Conservation (phyloP, 2,888 invertebrate species). For the Drosophila kanekoi region DNA sequence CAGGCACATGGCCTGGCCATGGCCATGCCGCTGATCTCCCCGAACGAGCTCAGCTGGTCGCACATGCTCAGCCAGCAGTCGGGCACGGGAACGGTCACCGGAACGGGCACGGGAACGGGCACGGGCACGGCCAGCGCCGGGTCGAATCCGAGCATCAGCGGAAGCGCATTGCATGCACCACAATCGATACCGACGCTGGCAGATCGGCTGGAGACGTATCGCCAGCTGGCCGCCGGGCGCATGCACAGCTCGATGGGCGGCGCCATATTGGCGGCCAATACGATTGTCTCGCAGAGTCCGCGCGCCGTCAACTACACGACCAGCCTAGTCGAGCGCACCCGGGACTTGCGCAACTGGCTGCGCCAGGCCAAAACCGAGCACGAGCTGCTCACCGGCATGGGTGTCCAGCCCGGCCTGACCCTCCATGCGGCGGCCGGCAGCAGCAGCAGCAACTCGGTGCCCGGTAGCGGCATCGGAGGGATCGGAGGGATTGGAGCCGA, state of each 20-base stretch:
- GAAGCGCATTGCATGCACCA: slow-evolving; percentile 72
- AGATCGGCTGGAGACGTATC: slow-evolving; percentile 87
- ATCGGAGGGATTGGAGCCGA: slow-evolving; percentile 25
- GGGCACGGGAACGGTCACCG: slow-evolving; percentile 1
- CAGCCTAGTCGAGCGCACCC: slow-evolving; percentile 88
- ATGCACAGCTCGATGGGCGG: slow-evolving; percentile 85
- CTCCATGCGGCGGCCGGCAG: slow-evolving; percentile 16
- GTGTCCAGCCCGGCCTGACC: slow-evolving; percentile 50
- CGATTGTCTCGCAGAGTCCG: slow-evolving; percentile 84
- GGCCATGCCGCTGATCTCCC: slow-evolving; percentile 72
- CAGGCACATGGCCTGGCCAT: slow-evolving; percentile 22
- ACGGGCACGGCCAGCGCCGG: slow-evolving; percentile 29
- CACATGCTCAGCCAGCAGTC: slow-evolving; percentile 74
- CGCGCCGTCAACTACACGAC: slow-evolving; percentile 87
- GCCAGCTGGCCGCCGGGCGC: slow-evolving; percentile 86
- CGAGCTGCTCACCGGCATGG: slow-evolving; percentile 78
- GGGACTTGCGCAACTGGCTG: slow-evolving; percentile 89
- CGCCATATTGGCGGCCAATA: slow-evolving; percentile 85
- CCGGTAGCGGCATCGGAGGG: slow-evolving; percentile 15
- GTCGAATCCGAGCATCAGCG: slow-evolving; percentile 32
- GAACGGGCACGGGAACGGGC: slow-evolving; percentile 7
- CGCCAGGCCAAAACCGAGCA: slow-evolving; percentile 86
- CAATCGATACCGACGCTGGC: slow-evolving; percentile 85
- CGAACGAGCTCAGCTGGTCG: slow-evolving; percentile 82
- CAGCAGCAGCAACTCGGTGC: slow-evolving; percentile 10